Percentiles rank a stretch among this genome's conserved stretches.
phyloP scores from a whole-genome alignment of 2,888 invertebrate species.

The Xestia rhomboidea region DNA sequence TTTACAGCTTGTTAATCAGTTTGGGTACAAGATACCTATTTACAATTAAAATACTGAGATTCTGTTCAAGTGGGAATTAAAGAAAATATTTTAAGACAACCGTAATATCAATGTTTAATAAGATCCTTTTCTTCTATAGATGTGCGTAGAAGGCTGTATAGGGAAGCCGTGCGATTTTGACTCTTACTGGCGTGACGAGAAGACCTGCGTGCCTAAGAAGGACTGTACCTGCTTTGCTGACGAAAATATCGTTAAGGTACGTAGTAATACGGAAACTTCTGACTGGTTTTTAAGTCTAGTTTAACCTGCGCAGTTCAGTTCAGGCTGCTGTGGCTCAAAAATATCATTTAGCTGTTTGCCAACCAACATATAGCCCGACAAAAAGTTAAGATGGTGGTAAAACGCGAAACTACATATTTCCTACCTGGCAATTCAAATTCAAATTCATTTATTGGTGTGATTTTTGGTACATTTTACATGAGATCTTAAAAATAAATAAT shows the following conservation, averaged over 20 bases:
- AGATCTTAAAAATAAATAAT: too few relatives aligned
- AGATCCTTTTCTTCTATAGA: slow-evolving; percentile 66
- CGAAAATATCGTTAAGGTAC: slow-evolving; percentile 92
- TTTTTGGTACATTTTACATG: too few relatives aligned
- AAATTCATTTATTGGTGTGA: too few relatives aligned
- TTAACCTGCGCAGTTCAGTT: too few relatives aligned
- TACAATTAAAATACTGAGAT: neutral
- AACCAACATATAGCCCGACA: neutral
- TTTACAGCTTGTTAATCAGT: neutral
- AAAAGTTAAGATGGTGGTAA: neutral
- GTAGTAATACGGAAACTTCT: neutral
- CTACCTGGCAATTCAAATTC: neutral
- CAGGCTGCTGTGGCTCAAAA: neutral
- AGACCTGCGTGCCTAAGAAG: slow-evolving; percentile 93
- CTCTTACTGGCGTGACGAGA: slow-evolving; percentile 93
- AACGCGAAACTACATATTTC: neutral
- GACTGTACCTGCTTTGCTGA: slow-evolving; percentile 94
- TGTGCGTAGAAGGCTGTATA: slow-evolving; percentile 84
- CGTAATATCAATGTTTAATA: neutral
- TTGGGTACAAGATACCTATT: neutral
- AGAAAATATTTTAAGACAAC: neutral
- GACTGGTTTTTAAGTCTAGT: neutral
- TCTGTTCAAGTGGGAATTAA: neutral
- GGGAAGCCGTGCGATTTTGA: slow-evolving; percentile 89
- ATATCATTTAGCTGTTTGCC: neutral